Conservation (phyloP, 2,113 vertebrate species). For the Pachycephala philippinensis region DNA sequence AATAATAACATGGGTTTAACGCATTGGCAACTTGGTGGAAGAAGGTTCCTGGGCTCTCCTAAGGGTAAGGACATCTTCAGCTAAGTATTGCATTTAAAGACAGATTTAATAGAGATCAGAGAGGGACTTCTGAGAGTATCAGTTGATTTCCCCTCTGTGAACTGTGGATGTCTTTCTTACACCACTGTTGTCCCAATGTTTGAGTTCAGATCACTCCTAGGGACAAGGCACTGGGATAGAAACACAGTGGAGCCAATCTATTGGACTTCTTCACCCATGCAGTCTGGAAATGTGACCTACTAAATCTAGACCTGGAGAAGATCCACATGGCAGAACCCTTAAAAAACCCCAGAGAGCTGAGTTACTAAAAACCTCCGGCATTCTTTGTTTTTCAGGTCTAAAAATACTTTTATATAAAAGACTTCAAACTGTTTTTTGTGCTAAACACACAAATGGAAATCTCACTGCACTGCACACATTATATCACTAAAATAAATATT, state of each 20-base stretch:
- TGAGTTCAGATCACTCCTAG: not conserved
- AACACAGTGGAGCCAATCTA: not conserved
- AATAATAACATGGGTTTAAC: not conserved
- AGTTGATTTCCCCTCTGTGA: not conserved
- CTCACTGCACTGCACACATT: not conserved
- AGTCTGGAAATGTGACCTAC: not conserved
- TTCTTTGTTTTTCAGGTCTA: not conserved
- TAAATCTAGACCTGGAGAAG: not conserved
- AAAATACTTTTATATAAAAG: not conserved
- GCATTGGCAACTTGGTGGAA: not conserved
- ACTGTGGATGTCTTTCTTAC: not conserved
- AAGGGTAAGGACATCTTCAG: not conserved
- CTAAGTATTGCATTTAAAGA: not conserved
- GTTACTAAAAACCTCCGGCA: not conserved
- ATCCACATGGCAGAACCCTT: not conserved
- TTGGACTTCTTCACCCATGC: not conserved
- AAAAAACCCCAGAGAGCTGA: not conserved
- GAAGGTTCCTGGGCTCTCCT: not conserved
- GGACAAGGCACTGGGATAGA: not conserved
- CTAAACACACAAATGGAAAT: slow-evolving; percentile 46
- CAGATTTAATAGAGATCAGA: not conserved
- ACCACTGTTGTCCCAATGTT: not conserved
- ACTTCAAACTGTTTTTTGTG: not conserved
- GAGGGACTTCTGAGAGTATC: not conserved
- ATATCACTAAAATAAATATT: slow-evolving; percentile 60